Evolutionary conservation across 1,140 invertebrate genomes (phyloP), one percentile per base, ranked within the genome.

Genomic region (Schlechtendalia chinensis): DNA sequence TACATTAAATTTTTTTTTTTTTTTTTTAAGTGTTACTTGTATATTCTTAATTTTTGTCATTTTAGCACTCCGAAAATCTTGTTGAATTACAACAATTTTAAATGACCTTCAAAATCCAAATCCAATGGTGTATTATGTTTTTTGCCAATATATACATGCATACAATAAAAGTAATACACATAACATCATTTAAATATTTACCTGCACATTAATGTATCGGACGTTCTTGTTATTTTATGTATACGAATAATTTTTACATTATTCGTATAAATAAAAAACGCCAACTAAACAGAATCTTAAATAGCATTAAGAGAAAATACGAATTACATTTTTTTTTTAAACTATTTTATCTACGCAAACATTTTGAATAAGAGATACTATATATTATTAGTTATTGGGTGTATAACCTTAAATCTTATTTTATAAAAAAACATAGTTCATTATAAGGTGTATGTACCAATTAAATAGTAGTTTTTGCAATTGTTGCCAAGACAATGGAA

Each of bases 101-200:
- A 67, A 47, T 19, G 67, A 50, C 45, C 67, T 69, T 69, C 67
- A 50, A 50, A 69, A 50, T 69, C n/a, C n/a, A 50, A 69, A 27
- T 50, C 39, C 45, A 69, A 24, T 19, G 2, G 22, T 27, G 12
- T 69, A 50, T 45, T 69, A 67, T 69, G 32, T 69, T 27, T n/a
- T n/a, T n/a, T n/a, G n/a, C n/a, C n/a, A n/a, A n/a, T 47, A 69
- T 32, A 17, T 14, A 3, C 3, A 65, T 24, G 39, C 39, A n/a
- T n/a, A n/a, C n/a, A n/a, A n/a, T n/a, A n/a, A n/a, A n/a, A n/a
- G n/a, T n/a, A n/a, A n/a, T 39, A 22, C 11, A 39, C 11, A 45
- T 45, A 67, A 67, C 4, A 22, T 65, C 32, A 39, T 45, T 67
- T 14, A 47, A 67, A 67, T 67, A 45, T 39, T 67, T 67, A 29